Evolutionary conservation across 2,888 invertebrate species (phyloP), one percentile per base, ranked within the genome.

Genomic region (Aphrophora alni): DNA sequence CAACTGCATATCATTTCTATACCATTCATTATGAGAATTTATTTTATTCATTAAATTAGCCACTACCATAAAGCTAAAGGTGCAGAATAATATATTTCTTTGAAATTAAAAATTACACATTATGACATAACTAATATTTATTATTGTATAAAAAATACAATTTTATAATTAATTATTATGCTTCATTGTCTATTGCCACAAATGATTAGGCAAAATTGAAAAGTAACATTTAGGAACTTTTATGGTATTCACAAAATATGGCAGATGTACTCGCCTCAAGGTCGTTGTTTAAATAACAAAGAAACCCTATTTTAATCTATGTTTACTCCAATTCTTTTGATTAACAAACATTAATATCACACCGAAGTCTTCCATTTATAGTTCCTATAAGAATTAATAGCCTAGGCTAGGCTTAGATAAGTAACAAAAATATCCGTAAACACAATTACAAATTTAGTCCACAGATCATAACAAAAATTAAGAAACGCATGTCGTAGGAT

Each of bases 321-420:
- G 78, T 38, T 78, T 78, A 78, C 72, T 72, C 78, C 78, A 78
- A 72, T 72, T 72, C 73, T 78, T 78, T 71, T 38, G 44, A n/a
- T 72, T 27, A 78, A 10, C 10, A 44, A 59, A 59, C 21, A 10
- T 59, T 59, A 59, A 59, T 59, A 59, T 59, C 59, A 59, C 59
- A 59, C 21, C n/a, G 1, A 59, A 59, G 59, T 59, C 21, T 59
- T 59, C 21, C 59, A 59, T 59, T n/a, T 21, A 21, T 12, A n/a
- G 59, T 44, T 44, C 21, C 59, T 59, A 59, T 21, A 21, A 33
- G 33, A 33, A n/a, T n/a, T n/a, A n/a, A 44, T 10, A 44, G 44
- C 44, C 21, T 59, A 59, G n/a, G 12, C 21, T 59, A 21, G 21
- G 21, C 59, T n/a, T 59, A 59, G 21, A 59, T 21, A n/a, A 21